These are phyloP conservation scores for Aurelia aurita complex sp. Pacific DNA, from an alignment of 30 jellyfish, hydroid and myxozoan genomes.

Conservation along the genomic window DNA sequence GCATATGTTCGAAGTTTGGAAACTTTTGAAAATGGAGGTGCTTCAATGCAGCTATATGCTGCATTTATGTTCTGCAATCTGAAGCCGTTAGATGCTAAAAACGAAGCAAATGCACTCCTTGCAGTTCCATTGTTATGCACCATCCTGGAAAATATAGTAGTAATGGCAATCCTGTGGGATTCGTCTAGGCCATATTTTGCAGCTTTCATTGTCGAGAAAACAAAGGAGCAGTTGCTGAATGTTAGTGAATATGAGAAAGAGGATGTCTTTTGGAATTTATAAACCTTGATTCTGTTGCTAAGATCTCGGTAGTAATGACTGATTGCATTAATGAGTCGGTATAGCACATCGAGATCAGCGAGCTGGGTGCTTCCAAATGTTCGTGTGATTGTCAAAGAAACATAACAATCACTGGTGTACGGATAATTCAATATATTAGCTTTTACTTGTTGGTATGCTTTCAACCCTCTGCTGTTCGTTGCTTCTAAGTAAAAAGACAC, in stretches of 20 bases:
- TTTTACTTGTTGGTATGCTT: slow-evolving; percentile 22
- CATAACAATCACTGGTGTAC: slow-evolving; percentile 80
- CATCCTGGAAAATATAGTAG: slow-evolving; percentile 67
- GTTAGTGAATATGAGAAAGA: slow-evolving; percentile 20
- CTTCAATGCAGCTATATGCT: slow-evolving; percentile 92
- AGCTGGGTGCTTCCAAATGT: slow-evolving; percentile 21
- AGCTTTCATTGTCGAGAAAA: slow-evolving; percentile 52
- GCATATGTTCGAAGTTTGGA: slow-evolving; percentile 52
- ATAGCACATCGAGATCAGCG: slow-evolving; percentile 69
- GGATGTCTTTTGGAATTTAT: slow-evolving; percentile 49
- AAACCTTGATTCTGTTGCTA: slow-evolving; percentile 43
- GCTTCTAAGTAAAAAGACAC: slow-evolving; percentile 57
- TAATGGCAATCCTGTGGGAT: slow-evolving; percentile 55
- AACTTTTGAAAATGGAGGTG: slow-evolving; percentile 65
- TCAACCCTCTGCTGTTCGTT: slow-evolving; percentile 72
- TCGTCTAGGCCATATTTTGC: slow-evolving; percentile 79
- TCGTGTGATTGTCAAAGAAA: slow-evolving; percentile 33
- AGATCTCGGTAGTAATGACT: slow-evolving; percentile 51
- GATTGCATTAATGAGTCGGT: slow-evolving; percentile 42
- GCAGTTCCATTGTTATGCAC: slow-evolving; percentile 38
- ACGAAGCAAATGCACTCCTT: slow-evolving; percentile 21
- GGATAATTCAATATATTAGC: slow-evolving; percentile 61
- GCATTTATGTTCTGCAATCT: slow-evolving; percentile 6
- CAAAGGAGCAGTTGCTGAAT: slow-evolving; percentile 87
- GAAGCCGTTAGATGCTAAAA: slow-evolving; percentile 53